Evolutionary conservation across 1,140 invertebrate genomes (phyloP).

Genomic region (Mizuhopecten yessoensis): DNA sequence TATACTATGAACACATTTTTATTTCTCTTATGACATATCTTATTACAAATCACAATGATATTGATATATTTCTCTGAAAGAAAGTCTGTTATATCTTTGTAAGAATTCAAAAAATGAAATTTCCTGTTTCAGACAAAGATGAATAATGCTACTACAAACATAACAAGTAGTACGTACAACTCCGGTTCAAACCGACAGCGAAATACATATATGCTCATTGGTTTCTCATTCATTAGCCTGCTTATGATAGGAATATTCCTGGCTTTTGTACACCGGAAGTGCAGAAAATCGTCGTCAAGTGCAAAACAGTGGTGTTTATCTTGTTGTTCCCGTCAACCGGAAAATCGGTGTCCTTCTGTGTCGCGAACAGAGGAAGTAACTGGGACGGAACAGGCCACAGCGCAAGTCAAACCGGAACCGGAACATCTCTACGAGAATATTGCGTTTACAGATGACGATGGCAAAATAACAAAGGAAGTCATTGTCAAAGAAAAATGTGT

Average conservation of each 20-base stretch:
- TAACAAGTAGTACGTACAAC: neutral
- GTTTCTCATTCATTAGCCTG: neutral
- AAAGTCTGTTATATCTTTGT: too few species aligned
- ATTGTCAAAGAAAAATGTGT: conserved; percentile 3
- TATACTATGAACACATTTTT: too few species aligned
- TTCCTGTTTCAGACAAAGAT: neutral
- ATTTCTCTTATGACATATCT: too few species aligned
- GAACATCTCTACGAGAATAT: conserved; percentile 19
- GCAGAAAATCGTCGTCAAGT: neutral
- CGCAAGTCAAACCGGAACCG: neutral
- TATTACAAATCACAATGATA: too few species aligned
- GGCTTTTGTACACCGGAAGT: neutral
- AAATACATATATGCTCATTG: neutral
- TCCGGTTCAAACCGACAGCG: neutral
- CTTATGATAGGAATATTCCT: conserved; percentile 34
- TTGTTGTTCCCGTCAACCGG: neutral
- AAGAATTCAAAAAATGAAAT: too few species aligned
- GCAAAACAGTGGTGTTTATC: conserved; percentile 16
- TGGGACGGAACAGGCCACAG: neutral
- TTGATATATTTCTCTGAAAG: too few species aligned
- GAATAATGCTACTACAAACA: neutral
- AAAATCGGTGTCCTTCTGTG: neutral
- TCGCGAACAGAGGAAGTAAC: neutral
- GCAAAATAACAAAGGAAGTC: conserved; percentile 15
- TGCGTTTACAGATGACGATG: conserved; percentile 25